Percentiles rank a stretch among this genome's conserved stretches.
Evolutionary conservation across 1,140 invertebrate species (phyloP).

Genomic region (Drosophila pandora): DNA sequence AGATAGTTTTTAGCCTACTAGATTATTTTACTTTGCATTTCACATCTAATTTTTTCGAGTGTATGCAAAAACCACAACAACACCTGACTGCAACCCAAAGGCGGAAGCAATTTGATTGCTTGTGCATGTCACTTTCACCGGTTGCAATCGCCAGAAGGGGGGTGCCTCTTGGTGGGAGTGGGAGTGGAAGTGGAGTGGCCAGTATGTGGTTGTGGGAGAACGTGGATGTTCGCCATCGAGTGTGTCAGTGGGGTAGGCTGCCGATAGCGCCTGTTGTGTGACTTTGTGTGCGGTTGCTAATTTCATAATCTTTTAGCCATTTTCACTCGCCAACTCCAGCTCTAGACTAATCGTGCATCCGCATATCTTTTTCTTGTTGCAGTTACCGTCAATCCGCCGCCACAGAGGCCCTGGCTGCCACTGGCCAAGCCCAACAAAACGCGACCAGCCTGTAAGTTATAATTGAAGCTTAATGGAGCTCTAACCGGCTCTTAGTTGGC

Average conservation of each 20-base stretch:
- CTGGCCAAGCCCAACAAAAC: slow-evolving; percentile 93
- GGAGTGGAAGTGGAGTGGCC: background rate
- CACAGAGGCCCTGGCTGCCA: slow-evolving; percentile 96
- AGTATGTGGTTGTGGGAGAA: slow-evolving; percentile 11
- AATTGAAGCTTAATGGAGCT: slow-evolving; percentile 20
- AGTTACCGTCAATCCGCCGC: slow-evolving; percentile 95
- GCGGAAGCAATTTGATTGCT: slow-evolving; percentile 82
- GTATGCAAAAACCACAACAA: slow-evolving; percentile 23
- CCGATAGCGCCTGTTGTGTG: slow-evolving; percentile 12
- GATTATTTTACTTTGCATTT: background rate
- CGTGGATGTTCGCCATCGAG: slow-evolving; percentile 26
- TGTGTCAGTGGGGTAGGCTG: slow-evolving; percentile 60
- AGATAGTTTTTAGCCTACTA: too few species aligned
- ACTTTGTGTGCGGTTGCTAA: slow-evolving; percentile 47
- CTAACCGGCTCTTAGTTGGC: slow-evolving; percentile 6
- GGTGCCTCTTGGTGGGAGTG: too few species aligned
- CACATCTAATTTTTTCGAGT: background rate
- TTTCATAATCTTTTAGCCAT: slow-evolving; percentile 53
- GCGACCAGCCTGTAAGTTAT: slow-evolving; percentile 92
- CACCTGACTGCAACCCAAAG: slow-evolving; percentile 57
- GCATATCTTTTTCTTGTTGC: slow-evolving; percentile 84
- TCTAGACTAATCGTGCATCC: slow-evolving; percentile 42
- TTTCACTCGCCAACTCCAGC: slow-evolving; percentile 18
- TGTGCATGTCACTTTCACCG: slow-evolving; percentile 83
- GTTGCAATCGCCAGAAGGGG: slow-evolving; percentile 21